Conservation (phyloP, 2,888 invertebrate species). For the Alloplasta piceator region DNA sequence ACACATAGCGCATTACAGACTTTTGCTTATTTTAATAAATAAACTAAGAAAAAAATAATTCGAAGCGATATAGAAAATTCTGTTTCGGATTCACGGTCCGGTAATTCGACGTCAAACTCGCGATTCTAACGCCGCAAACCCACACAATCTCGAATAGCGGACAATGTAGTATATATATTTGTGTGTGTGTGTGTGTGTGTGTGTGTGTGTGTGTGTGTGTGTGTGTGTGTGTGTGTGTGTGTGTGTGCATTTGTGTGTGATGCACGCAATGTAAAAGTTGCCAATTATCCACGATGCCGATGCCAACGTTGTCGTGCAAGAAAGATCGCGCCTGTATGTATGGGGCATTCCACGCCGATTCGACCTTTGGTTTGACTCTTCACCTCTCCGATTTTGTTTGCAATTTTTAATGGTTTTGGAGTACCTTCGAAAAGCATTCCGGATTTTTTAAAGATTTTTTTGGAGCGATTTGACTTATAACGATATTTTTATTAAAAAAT, state of each 20-base stretch:
- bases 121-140: not conserved
- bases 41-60: conserved; percentile 29
- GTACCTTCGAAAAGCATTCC: not conserved
- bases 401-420: no score
- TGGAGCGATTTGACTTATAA: no score
- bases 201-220: conserved; percentile 12
- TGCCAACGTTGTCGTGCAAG: conserved; percentile 46
- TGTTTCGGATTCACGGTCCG: conserved; percentile 71
- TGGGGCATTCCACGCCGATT: no score
- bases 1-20: no score
- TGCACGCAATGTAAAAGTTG: conserved; percentile 73
- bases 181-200: conserved; percentile 15
- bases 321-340: not conserved
- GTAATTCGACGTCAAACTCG: conserved; percentile 53
- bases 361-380: no score
- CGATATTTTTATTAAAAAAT: no score
- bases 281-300: conserved; percentile 74
- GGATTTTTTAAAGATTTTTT: no score
- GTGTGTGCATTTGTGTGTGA: conserved; percentile 17
- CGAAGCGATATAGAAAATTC: conserved; percentile 68
- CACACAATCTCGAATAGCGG: conserved; percentile 1
- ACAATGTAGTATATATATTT: no score
- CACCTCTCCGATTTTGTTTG: no score
- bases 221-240: conserved; percentile 10
- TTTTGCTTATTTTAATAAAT: not conserved